Conservation (phyloP, 2,888 invertebrate species). For the Anodontia alba region DNA sequence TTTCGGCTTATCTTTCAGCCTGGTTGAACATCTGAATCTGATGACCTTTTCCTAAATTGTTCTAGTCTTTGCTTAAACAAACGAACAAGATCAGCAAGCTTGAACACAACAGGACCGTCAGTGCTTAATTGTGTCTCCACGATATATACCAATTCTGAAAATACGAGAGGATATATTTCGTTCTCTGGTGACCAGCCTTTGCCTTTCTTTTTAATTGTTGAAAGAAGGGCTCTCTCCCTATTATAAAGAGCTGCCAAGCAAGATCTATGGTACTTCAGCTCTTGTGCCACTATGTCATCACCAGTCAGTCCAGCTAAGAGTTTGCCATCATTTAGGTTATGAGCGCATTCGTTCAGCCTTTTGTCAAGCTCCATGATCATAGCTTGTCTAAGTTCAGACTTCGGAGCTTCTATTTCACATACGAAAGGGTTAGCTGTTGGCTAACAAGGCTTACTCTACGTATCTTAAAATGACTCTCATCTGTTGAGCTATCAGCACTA, state of each 20-base stretch:
- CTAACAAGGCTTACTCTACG: conserved; percentile 7
- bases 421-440: conserved; percentile 46
- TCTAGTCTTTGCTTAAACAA: conserved; percentile 37
- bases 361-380: conserved; percentile 58
- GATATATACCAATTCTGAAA: no score
- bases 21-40: conserved; percentile 25
- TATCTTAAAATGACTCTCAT: neutral
- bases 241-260: conserved; percentile 55
- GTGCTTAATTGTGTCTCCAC: no score
- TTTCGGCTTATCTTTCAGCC: conserved; percentile 44
- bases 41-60: conserved; percentile 7
- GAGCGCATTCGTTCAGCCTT: conserved; percentile 52
- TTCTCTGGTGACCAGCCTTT: no score
- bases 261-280: conserved; percentile 54
- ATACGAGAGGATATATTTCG: no score
- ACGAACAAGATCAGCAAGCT: no score
- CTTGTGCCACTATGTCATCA: conserved; percentile 64
- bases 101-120: no score
- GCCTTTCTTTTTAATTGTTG: no score
- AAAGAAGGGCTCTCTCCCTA: conserved; percentile 35
- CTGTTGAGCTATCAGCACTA: neutral
- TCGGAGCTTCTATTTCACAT: conserved; percentile 35
- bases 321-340: conserved; percentile 52
- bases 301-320: conserved; percentile 53
- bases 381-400: conserved; percentile 42